A percentile compares a stretch with the other conserved stretches of the same genome.
Evolutionary conservation across 2,888 invertebrate genomes (phyloP).

Genomic region (Nomada ruficornis): DNA sequence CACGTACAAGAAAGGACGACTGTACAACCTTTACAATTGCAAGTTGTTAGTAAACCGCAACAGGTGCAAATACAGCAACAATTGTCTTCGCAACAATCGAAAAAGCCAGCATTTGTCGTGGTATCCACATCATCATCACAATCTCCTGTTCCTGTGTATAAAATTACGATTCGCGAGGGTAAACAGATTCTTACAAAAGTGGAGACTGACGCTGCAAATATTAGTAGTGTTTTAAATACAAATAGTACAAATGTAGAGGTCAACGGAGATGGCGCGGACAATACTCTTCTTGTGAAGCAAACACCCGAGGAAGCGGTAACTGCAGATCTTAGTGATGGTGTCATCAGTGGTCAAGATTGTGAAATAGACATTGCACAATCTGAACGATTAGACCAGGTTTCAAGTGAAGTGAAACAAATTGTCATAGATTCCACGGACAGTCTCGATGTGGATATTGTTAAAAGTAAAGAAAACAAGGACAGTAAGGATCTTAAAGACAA

Average conservation of each 20-base stretch:
- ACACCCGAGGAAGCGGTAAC: constrained; percentile 75
- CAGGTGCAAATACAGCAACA: constrained; percentile 69
- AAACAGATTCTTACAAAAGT: constrained; percentile 89
- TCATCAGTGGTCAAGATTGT: constrained; percentile 65
- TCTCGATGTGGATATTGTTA: constrained; percentile 61
- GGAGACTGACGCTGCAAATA: constrained; percentile 80
- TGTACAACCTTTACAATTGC: constrained; percentile 70
- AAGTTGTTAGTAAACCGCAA: constrained; percentile 69
- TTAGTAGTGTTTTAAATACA: constrained; percentile 75
- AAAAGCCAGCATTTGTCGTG: constrained; percentile 76
- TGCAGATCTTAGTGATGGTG: constrained; percentile 62
- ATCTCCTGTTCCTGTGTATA: constrained; percentile 84
- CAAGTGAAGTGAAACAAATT: constrained; percentile 76
- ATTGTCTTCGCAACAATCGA: constrained; percentile 61
- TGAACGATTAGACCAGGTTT: constrained; percentile 65
- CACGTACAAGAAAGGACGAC: constrained; percentile 59
- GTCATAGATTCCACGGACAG: constrained; percentile 75
- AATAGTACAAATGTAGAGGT: constrained; percentile 70
- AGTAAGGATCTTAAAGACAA: constrained; percentile 72
- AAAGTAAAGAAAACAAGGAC: constrained; percentile 69
- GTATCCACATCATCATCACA: constrained; percentile 76
- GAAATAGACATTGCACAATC: constrained; percentile 54
- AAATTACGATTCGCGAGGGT: constrained; percentile 90
- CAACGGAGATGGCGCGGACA: constrained; percentile 71
- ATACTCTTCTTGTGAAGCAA: constrained; percentile 67